A percentile compares a stretch with the other conserved stretches of the same genome.
These are phyloP conservation scores for Xiphorhynchus elegans DNA, from an alignment of 2,113 vertebrate genomes.

Conservation along the genomic window DNA sequence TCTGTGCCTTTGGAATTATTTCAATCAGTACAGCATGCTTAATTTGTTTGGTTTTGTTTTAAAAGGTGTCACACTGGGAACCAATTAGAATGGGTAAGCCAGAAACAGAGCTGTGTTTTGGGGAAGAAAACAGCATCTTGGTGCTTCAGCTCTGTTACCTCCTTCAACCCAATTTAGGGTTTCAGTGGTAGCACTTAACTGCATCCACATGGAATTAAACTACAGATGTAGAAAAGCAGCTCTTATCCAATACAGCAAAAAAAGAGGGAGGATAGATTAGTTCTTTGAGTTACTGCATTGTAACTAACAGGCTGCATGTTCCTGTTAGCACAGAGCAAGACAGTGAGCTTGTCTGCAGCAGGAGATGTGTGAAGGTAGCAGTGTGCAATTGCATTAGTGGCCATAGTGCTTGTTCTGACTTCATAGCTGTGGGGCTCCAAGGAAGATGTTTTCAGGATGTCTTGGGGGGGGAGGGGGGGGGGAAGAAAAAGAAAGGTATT, in stretches of 20 bases:
- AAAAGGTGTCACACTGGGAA: neutral
- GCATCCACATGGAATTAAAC: neutral
- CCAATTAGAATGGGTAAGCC: neutral
- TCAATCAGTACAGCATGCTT: neutral
- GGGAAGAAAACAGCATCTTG: neutral
- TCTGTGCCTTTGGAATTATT: neutral
- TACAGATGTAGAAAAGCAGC: neutral
- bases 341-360: neutral
- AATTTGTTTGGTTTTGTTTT: neutral
- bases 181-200: neutral
- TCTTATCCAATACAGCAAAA: neutral
- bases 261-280: neutral
- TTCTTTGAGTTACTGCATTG: neutral
- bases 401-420: neutral
- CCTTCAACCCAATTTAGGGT: neutral
- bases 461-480: too few relatives aligned
- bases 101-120: neutral
- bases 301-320: neutral
- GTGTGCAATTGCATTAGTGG: neutral
- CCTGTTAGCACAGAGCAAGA: neutral
- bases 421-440: neutral
- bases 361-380: neutral
- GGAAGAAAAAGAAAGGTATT: neutral
- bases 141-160: neutral
- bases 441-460: neutral